Conservation (phyloP, 2,888 invertebrate species). For the Rhingia campestris region DNA sequence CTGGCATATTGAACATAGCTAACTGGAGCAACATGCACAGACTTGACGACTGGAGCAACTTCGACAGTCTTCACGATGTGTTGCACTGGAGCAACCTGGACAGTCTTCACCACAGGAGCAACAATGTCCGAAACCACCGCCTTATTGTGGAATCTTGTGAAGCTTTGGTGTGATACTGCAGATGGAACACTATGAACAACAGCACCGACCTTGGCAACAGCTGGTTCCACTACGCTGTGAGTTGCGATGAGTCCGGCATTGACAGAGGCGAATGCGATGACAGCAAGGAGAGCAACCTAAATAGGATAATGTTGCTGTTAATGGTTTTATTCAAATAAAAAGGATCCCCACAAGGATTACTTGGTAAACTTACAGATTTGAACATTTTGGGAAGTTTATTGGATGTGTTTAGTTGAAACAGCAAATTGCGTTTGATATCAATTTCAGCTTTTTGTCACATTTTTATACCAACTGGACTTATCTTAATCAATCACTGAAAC, state of each 20-base stretch:
- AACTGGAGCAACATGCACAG: constrained; percentile 59
- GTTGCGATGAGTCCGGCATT: constrained; percentile 77
- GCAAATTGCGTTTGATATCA: constrained; percentile 28
- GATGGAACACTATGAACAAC: constrained; percentile 81
- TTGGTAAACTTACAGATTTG: constrained; percentile 75
- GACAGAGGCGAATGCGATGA: constrained; percentile 77
- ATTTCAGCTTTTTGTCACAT: background rate
- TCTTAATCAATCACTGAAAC: background rate
- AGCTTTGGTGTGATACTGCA: constrained; percentile 84
- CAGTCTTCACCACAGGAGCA: constrained; percentile 74
- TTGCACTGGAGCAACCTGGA: constrained; percentile 76
- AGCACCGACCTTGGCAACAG: constrained; percentile 78
- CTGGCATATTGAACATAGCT: constrained; percentile 53
- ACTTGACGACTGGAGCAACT: constrained; percentile 34
- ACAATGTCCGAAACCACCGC: constrained; percentile 80
- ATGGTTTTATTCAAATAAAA: background rate
- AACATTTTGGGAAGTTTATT: constrained; percentile 74
- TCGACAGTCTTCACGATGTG: constrained; percentile 62
- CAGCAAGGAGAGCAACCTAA: constrained; percentile 73
- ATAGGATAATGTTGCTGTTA: background rate
- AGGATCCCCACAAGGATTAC: background rate
- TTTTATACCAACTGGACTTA: constrained; percentile 18
- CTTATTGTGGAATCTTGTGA: constrained; percentile 82
- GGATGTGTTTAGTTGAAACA: constrained; percentile 1
- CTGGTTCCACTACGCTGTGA: constrained; percentile 78